Percentiles rank a stretch among this genome's conserved stretches.
Evolutionary conservation across 2,113 vertebrate genomes (phyloP).

Genomic region (Eonycteris spelaea): DNA sequence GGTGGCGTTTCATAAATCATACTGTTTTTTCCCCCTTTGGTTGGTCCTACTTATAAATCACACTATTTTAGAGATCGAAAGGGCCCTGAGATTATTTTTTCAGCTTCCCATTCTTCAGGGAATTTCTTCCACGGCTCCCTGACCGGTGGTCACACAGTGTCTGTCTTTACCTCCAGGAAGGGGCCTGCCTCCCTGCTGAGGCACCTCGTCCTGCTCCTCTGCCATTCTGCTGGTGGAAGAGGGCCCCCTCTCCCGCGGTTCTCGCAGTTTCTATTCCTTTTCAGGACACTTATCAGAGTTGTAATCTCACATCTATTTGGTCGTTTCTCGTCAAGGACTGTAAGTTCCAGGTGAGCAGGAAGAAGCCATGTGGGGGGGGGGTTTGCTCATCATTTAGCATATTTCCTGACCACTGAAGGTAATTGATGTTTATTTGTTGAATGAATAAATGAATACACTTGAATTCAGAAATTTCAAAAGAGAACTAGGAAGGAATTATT

Average conservation of each 20-base stretch:
- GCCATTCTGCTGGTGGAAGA: accelerated
- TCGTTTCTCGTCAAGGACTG: background rate
- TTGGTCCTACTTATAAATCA: background rate
- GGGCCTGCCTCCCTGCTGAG: background rate
- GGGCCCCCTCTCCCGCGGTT: background rate
- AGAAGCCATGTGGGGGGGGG: too few relatives aligned
- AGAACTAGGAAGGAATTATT: background rate
- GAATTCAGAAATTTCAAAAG: background rate
- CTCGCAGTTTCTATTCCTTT: background rate
- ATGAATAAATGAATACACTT: background rate
- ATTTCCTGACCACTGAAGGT: background rate
- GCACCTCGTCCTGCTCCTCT: background rate
- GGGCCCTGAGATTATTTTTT: background rate
- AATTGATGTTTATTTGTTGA: background rate
- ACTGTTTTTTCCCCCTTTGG: constrained; percentile 23
- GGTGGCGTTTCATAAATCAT: constrained; percentile 61
- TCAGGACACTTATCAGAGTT: too few relatives aligned
- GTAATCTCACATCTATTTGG: background rate
- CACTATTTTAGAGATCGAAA: background rate
- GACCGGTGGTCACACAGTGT: background rate
- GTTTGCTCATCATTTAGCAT: background rate
- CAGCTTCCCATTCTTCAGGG: background rate
- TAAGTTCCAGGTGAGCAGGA: background rate
- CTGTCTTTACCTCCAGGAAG: background rate
- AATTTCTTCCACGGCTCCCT: background rate